These are phyloP conservation scores for Cebus imitator DNA, from an alignment of 2,113 vertebrate genomes.

Conservation along the genomic window DNA sequence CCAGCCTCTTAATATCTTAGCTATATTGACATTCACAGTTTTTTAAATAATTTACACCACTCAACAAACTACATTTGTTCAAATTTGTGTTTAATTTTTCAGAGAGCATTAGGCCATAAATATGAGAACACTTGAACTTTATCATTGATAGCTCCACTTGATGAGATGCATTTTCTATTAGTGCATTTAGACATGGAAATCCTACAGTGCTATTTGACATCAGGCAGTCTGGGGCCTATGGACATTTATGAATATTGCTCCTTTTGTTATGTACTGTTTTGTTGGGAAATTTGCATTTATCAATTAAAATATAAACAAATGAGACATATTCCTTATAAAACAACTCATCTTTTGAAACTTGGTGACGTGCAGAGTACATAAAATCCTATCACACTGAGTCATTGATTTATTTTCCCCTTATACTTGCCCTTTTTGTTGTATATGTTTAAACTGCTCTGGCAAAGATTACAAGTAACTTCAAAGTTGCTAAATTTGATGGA, in stretches of 20 bases:
- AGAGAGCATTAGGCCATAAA: neutral
- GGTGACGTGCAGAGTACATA: neutral
- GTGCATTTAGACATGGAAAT: neutral
- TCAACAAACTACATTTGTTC: neutral
- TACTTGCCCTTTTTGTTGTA: constrained; percentile 38
- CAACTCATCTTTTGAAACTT: constrained; percentile 22
- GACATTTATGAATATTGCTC: neutral
- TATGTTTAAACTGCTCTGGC: constrained; percentile 32
- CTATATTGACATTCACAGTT: neutral
- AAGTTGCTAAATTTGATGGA: constrained; percentile 48
- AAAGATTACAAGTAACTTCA: constrained; percentile 62
- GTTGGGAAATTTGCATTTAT: neutral
- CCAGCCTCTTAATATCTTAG: neutral
- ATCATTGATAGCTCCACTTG: neutral
- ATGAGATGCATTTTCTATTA: neutral
- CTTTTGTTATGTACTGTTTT: neutral
- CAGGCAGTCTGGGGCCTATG: neutral
- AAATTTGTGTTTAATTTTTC: neutral
- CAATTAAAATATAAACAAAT: constrained; percentile 37
- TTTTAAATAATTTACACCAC: neutral
- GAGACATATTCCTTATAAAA: neutral
- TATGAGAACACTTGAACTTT: neutral
- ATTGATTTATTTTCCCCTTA: neutral
- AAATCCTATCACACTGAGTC: neutral
- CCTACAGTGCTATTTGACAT: neutral